phyloP scores from a whole-genome alignment of 2,797 vertebrate genomes.

The Betta splendens region DNA sequence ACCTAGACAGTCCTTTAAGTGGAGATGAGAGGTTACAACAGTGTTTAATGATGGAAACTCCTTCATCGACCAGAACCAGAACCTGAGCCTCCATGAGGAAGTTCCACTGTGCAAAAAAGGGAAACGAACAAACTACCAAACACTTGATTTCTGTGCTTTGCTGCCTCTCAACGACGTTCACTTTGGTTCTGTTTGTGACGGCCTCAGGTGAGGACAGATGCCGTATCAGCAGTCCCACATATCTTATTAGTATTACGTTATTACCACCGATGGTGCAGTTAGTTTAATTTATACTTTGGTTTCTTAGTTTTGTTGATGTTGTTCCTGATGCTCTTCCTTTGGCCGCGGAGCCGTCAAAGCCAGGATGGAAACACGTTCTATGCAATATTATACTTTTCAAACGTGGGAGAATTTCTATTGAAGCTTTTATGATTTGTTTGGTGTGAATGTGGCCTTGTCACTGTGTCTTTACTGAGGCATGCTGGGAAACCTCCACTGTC shows the following conservation, averaged over 20 bases:
- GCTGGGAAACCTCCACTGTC: neutral
- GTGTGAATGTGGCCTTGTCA: conserved; percentile 34
- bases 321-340: neutral
- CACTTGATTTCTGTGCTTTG: too few species aligned
- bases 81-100: too few species aligned
- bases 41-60: too few species aligned
- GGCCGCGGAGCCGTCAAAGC: neutral
- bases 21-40: too few species aligned
- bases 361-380: conserved; percentile 22
- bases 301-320: neutral
- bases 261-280: neutral
- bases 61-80: too few species aligned
- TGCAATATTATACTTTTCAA: conserved; percentile 22
- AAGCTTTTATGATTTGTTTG: conserved; percentile 22
- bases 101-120: too few species aligned
- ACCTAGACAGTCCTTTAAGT: too few species aligned
- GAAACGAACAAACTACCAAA: too few species aligned
- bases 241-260: too few species aligned
- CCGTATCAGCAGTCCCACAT: too few species aligned
- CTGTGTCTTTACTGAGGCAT: conserved; percentile 38
- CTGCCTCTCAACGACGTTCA: conserved; percentile 32
- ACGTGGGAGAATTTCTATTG: conserved; percentile 25
- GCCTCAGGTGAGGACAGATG: too few species aligned
- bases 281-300: neutral
- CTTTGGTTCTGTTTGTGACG: too few species aligned